A percentile compares a stretch with the other conserved stretches of the same genome.
Evolutionary conservation across 2,113 vertebrate species (phyloP).

Genomic region (Phasianus colchicus): DNA sequence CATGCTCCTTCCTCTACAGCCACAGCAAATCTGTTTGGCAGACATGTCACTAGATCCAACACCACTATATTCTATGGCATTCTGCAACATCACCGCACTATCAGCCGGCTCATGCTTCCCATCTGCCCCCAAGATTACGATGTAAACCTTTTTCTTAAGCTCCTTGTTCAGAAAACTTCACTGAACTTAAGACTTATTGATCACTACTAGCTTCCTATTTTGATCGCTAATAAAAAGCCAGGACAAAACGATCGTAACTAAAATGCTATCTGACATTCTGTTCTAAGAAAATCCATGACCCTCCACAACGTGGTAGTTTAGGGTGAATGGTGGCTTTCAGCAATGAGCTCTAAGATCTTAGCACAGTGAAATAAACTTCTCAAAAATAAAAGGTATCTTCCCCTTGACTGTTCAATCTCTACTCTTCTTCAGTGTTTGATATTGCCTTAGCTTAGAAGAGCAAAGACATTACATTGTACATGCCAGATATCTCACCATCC

Average conservation of each 20-base stretch:
- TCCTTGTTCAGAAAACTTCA: background rate
- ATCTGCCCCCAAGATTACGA: background rate
- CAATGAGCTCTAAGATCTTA: background rate
- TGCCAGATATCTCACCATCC: background rate
- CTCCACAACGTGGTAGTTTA: background rate
- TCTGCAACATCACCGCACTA: background rate
- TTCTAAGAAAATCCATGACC: background rate
- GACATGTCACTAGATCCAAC: background rate
- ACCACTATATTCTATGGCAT: background rate
- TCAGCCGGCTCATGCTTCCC: background rate
- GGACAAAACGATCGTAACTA: background rate
- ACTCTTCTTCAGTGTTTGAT: background rate
- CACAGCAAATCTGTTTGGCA: background rate
- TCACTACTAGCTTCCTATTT: background rate
- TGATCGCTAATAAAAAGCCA: background rate
- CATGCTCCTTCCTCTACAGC: background rate
- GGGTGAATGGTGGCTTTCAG: constrained; percentile 10
- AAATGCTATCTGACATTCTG: background rate
- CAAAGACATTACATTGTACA: constrained; percentile 13
- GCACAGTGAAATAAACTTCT: background rate
- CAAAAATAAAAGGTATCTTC: background rate
- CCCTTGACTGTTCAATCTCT: background rate
- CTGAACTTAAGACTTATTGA: background rate
- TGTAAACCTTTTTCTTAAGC: background rate
- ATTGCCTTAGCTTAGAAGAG: background rate